phyloP scores from a whole-genome alignment of 1,140 invertebrate species.

The Teleopsis dalmanni region DNA sequence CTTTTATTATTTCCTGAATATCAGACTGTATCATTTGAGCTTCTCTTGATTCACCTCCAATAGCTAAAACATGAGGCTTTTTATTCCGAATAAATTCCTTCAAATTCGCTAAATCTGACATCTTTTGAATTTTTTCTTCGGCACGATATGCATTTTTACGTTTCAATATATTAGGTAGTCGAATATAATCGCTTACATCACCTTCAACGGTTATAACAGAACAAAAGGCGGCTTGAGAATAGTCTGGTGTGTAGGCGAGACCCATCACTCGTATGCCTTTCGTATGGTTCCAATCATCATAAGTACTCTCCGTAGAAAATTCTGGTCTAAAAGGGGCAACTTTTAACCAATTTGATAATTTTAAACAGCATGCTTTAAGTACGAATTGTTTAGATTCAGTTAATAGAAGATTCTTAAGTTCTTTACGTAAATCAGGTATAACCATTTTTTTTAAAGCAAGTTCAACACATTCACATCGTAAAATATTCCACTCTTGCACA shows the following conservation, averaged over 20 bases:
- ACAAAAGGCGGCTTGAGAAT: constrained; percentile 78
- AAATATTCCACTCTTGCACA: constrained; percentile 93
- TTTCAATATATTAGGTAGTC: constrained; percentile 77
- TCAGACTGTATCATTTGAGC: constrained; percentile 81
- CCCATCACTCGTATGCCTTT: constrained; percentile 83
- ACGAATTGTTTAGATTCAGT: constrained; percentile 87
- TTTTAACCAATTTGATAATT: constrained; percentile 88
- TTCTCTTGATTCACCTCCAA: constrained; percentile 85
- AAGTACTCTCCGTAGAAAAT: constrained; percentile 61
- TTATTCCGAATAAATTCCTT: constrained; percentile 81
- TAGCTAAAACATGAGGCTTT: constrained; percentile 88
- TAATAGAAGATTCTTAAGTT: constrained; percentile 72
- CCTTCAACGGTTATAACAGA: constrained; percentile 82
- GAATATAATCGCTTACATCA: constrained; percentile 83
- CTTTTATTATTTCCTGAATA: constrained; percentile 66
- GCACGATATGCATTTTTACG: constrained; percentile 67
- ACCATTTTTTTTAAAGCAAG: constrained; percentile 81
- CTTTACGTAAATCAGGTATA: constrained; percentile 81
- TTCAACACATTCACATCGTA: constrained; percentile 81
- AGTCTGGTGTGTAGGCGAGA: constrained; percentile 78
- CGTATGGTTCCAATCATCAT: constrained; percentile 82
- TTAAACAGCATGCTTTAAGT: constrained; percentile 71
- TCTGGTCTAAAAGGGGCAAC: constrained; percentile 74
- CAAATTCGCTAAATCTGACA: constrained; percentile 73
- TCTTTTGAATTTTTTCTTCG: constrained; percentile 62